phyloP scores from a whole-genome alignment of 1,140 invertebrate species.

The Phymorhynchus buccinoides region DNA sequence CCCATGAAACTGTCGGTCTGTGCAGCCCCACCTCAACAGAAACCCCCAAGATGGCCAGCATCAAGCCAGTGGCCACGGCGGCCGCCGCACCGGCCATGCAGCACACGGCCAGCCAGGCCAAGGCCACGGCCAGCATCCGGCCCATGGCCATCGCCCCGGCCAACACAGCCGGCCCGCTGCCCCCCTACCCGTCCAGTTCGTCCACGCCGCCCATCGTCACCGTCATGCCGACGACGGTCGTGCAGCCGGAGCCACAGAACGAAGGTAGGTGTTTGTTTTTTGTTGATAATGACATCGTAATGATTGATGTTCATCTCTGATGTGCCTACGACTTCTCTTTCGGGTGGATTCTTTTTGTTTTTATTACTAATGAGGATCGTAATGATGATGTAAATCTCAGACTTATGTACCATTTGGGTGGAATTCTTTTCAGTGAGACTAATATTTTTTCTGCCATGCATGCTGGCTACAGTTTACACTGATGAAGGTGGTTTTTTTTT shows the following conservation, averaged over 20 bases:
- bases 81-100: conserved; percentile 67
- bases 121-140: conserved; percentile 87
- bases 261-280: conserved; percentile 3
- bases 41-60: conserved; percentile 88
- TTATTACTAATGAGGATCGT: too few species aligned
- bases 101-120: conserved; percentile 64
- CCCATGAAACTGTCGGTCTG: conserved; percentile 9
- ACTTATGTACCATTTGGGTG: too few species aligned
- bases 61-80: conserved; percentile 87
- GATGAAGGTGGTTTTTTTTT: too few species aligned
- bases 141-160: conserved; percentile 85
- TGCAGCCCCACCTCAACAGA: conserved; percentile 82
- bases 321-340: too few species aligned
- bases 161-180: conserved; percentile 40
- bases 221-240: conserved; percentile 79
- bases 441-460: too few species aligned
- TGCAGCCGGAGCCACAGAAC: conserved; percentile 54
- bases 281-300: too few species aligned
- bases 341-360: too few species aligned
- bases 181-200: conserved; percentile 48
- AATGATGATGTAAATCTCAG: too few species aligned
- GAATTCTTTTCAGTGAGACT: too few species aligned
- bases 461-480: too few species aligned
- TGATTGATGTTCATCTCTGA: too few species aligned
- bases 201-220: conserved; percentile 79